Base-by-base conservation (phyloP, 1,140 invertebrate genomes). In the Drosophila insularis region DNA sequence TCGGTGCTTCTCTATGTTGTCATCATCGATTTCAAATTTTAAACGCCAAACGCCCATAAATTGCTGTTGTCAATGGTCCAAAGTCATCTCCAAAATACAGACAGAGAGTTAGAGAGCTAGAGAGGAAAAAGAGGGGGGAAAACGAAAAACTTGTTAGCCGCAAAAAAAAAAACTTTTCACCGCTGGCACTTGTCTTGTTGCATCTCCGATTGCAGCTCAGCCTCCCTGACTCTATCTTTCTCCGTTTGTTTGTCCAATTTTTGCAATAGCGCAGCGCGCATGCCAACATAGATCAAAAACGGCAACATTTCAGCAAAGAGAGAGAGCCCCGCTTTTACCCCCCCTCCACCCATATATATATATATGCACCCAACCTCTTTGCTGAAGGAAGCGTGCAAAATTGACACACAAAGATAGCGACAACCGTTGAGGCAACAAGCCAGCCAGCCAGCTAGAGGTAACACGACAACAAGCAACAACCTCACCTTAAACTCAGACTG, bases 231-330 rank as follows among this genome's bases (percentile, higher is more conserved):
- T 72, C 14, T 35, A 67, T 50, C 58, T 43, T 37, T 69, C 64
- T 68, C 54, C 35, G 66, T 81, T 84, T 85, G 81, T 68, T 71
- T 78, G 82, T 50, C 43, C 17, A 50, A 50, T 50, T 50, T 50
- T 50, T 50, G 43, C 43, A 50, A 50, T 19, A 50, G 66, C 58
- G 64, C 64, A 59, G 79, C 66, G 81, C 81, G 75, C 82, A 86
- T 86, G 81, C 81, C 79, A 87, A 59, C 84, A 87, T 89, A 89
- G 82, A 87, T 86, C 79, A 86, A 86, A 89, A 86, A 85, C 74
- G 71, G 81, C 74, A 78, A 85, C 71, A 78, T 74, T 86, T 85
- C 43, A 50, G 43, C 43, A 35, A 11, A 35, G 27, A 27, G 27
- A 27, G 4, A 11, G 8, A 46, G n/a, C 85, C 81, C 81, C 80